Evolutionary conservation across 2,113 vertebrate species (phyloP).

Genomic region (Mandrillus leucophaeus): DNA sequence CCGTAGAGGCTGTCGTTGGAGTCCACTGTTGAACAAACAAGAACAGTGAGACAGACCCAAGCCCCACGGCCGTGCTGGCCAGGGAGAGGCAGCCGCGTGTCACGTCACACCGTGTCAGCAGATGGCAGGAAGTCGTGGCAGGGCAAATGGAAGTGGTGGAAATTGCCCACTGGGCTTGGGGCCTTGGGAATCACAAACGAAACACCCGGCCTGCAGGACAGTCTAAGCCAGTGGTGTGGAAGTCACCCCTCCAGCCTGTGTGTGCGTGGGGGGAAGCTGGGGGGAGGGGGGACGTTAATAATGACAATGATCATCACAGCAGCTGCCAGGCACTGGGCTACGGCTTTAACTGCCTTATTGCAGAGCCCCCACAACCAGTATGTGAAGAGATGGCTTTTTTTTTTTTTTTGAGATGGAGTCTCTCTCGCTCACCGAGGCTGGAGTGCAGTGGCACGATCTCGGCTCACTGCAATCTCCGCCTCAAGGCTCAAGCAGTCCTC

Average conservation of each 20-base stretch:
- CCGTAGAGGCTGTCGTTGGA: slow-evolving; percentile 97
- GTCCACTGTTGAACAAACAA: slow-evolving; percentile 88
- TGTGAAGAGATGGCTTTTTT: too few species aligned
- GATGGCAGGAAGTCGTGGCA: not conserved
- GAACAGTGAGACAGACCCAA: not conserved
- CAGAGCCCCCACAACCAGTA: not conserved
- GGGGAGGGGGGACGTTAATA: not conserved
- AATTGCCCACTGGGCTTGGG: not conserved
- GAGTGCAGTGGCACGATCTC: too few species aligned
- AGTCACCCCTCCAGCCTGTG: too few species aligned
- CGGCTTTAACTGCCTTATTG: fast-evolving
- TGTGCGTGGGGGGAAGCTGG: not conserved
- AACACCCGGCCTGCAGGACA: not conserved
- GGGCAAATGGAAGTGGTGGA: not conserved
- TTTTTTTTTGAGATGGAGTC: too few species aligned
- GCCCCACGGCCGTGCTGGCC: not conserved
- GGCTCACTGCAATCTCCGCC: too few species aligned
- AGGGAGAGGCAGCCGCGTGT: not conserved
- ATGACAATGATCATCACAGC: not conserved
- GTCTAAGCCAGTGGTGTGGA: not conserved
- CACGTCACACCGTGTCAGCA: not conserved
- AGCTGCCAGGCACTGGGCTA: not conserved
- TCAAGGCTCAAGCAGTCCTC: too few species aligned
- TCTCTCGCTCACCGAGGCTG: too few species aligned
- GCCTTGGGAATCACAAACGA: not conserved